Evolutionary conservation across 2,797 vertebrate genomes (phyloP), one percentile per base, ranked within the genome.

Genomic region (Enteromius anoplus): DNA sequence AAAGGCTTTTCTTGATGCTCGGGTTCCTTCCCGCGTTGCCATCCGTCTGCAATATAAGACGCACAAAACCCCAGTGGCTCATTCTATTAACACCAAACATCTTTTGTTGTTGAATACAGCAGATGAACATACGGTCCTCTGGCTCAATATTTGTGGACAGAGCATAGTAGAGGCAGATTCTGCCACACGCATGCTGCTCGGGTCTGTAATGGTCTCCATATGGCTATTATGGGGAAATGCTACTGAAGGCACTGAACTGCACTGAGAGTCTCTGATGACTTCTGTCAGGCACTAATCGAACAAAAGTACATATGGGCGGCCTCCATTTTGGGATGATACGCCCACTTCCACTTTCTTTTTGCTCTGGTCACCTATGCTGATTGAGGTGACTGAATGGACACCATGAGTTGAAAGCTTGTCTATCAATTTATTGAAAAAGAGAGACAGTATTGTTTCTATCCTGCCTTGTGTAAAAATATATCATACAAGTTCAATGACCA

Each of bases 1-100:
- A 99, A 94, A 99, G 98, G 94, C 97, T 98, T 98, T 99, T 99
- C 97, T 96, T 99, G 96, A 99, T 97, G 96, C 95, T 97, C 88
- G 97, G 98, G 95, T 97, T 99, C 95, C 97, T 96, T 91, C 96
- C 94, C 91, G 94, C 98, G 94, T 93, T 95, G 95, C 96, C 94
- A 91, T 99, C 96, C 91, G 95, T 97, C 98, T 99, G 97, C 92
- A 96, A 96, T 94, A 96, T 95, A 98, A 95, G 96, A 97, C 94
- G 97, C 89, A 96, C 87, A 90, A 94, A 87, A 94, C 73, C 86
- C 88, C 81, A 95, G 94, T 94, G 93, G 93, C 92, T 93, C 85
- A 94, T 81, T 87, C 82, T 84, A 90, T 91, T 91, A 90, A 91
- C 90, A 90, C 83, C 92, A 91, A 93, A 88, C 88, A 91, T 85